Evolutionary conservation across 2,888 invertebrate species (phyloP).

Genomic region (Nymphalis urticae): DNA sequence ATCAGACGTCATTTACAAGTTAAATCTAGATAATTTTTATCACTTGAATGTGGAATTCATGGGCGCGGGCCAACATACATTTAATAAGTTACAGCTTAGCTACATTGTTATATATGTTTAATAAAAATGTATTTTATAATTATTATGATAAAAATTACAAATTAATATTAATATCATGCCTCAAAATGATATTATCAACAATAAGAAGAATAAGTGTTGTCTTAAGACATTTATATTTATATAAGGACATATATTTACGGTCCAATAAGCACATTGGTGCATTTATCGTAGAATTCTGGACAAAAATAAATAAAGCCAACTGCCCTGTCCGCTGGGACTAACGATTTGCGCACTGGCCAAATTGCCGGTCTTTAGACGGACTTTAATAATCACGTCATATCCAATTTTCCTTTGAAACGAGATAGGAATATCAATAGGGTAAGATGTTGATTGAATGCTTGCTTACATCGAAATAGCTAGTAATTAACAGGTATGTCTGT

Average conservation of each 20-base stretch:
- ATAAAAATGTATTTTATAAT: neutral
- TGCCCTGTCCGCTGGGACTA: constrained; percentile 61
- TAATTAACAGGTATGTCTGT: constrained; percentile 24
- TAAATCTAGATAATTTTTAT: constrained; percentile 39
- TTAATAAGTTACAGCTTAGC: neutral
- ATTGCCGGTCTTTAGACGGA: constrained; percentile 75
- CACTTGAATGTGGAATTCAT: constrained; percentile 33
- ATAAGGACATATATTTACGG: neutral
- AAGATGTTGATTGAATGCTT: constrained; percentile 61
- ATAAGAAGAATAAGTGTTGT: too few relatives aligned
- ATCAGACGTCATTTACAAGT: constrained; percentile 36
- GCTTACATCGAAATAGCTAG: constrained; percentile 47
- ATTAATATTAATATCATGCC: too few relatives aligned
- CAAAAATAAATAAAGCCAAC: constrained; percentile 54
- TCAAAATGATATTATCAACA: too few relatives aligned
- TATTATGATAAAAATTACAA: too few relatives aligned
- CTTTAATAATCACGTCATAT: constrained; percentile 78
- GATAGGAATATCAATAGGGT: constrained; percentile 63
- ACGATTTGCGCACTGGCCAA: constrained; percentile 71
- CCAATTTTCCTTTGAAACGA: constrained; percentile 72
- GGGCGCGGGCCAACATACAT: constrained; percentile 32
- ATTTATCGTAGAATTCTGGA: constrained; percentile 27
- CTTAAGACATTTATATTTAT: too few relatives aligned
- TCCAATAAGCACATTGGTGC: constrained; percentile 10
- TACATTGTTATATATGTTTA: neutral